A percentile compares a stretch with the other conserved stretches of the same genome.
These are phyloP conservation scores for Aurelia sp. DNA, from an alignment of 30 jellyfish, hydroid and myxozoan genomes.

Conservation along the genomic window DNA sequence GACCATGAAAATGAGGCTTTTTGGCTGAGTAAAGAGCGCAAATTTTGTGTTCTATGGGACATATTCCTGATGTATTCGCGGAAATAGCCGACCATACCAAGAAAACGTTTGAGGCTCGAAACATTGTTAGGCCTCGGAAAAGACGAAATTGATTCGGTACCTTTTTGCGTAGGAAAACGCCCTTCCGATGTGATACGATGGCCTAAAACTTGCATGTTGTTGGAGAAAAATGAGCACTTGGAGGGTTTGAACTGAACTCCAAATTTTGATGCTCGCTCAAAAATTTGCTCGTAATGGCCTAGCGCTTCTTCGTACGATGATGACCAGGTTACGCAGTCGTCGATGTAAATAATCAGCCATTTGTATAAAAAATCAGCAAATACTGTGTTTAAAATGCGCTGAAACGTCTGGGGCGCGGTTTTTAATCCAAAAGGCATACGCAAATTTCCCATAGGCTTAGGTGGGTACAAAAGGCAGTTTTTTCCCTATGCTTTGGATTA, in stretches of 20 bases:
- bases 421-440: constrained; percentile 46
- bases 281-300: constrained; percentile 19
- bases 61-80: constrained; percentile 20
- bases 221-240: constrained; percentile 45
- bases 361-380: constrained; percentile 11
- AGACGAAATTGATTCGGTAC: constrained; percentile 11
- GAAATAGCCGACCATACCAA: constrained; percentile 46
- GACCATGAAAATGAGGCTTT: constrained; percentile 25
- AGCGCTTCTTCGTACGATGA: constrained; percentile 24
- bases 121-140: constrained; percentile 7
- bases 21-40: constrained; percentile 10
- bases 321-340: constrained; percentile 56
- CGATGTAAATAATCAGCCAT: constrained; percentile 44
- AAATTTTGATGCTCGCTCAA: constrained; percentile 29
- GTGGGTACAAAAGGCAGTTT: constrained; percentile 46
- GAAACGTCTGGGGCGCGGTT: constrained; percentile 36
- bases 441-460: constrained; percentile 36
- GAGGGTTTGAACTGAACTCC: constrained; percentile 51
- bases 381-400: constrained; percentile 12
- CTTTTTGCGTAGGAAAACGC: constrained; percentile 42
- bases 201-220: constrained; percentile 33
- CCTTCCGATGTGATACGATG: constrained; percentile 36
- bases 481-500: constrained; percentile 18
- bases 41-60: background rate
- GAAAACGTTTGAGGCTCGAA: constrained; percentile 13